Percentiles rank a stretch among this genome's conserved stretches.
Conservation (phyloP, 2,888 invertebrate species). For the Xylota sylvarum region DNA sequence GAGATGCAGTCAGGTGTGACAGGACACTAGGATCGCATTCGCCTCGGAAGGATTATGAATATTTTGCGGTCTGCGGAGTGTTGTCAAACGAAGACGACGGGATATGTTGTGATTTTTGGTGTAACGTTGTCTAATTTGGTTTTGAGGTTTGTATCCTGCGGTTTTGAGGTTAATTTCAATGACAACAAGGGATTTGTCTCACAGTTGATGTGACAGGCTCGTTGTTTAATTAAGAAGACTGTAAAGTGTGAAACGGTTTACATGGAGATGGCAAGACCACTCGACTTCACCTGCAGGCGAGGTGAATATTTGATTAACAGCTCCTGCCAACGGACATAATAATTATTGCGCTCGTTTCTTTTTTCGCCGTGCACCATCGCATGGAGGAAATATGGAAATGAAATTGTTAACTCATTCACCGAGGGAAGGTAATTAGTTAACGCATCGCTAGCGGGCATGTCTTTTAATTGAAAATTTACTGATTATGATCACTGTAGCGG, state of each 20-base stretch:
- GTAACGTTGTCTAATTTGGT: conserved; percentile 52
- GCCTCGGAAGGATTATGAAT: conserved; percentile 73
- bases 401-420: conserved; percentile 17
- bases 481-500: conserved; percentile 16
- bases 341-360: conserved; percentile 21
- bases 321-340: conserved; percentile 26
- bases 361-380: background rate
- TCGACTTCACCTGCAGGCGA: conserved; percentile 31
- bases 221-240: conserved; percentile 44
- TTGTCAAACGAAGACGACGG: conserved; percentile 36
- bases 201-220: conserved; percentile 36
- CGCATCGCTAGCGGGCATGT: conserved; percentile 2
- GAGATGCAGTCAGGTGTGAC: conserved; percentile 63
- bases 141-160: conserved; percentile 59
- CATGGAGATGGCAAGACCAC: background rate
- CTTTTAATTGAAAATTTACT: conserved; percentile 38
- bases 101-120: background rate
- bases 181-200: conserved; percentile 33
- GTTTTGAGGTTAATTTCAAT: conserved; percentile 53
- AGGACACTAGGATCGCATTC: conserved; percentile 44
- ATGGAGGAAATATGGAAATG: background rate
- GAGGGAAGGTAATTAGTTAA: conserved; percentile 14
- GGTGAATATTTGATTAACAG: conserved; percentile 73
- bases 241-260: conserved; percentile 61
- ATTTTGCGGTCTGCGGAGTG: conserved; percentile 62